These are phyloP conservation scores for Heterotis niloticus DNA, from an alignment of 2,113 vertebrate genomes.

Conservation along the genomic window DNA sequence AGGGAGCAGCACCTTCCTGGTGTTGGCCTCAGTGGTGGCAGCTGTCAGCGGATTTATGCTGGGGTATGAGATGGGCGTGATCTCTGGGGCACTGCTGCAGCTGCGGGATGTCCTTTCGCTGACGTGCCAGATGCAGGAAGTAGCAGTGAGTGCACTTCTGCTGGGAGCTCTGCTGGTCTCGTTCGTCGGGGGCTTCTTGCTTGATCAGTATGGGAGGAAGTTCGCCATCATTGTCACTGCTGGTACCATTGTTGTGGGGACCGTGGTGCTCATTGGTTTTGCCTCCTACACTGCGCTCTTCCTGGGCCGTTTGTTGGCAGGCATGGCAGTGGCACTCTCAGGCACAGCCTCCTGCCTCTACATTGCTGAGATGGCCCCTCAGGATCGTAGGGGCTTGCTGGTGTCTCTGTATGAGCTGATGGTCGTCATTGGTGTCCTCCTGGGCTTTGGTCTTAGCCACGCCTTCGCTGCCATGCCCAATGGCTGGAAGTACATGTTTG, in stretches of 20 bases:
- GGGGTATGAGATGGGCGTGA: constrained; percentile 84
- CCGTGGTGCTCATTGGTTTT: constrained; percentile 48
- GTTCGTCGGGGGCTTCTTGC: constrained; percentile 72
- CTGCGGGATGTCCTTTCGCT: constrained; percentile 73
- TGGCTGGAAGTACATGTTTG: constrained; percentile 91
- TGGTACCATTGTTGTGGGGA: constrained; percentile 70
- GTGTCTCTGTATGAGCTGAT: constrained; percentile 85
- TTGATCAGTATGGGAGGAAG: constrained; percentile 77
- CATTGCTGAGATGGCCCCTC: constrained; percentile 79
- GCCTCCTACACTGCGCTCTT: constrained; percentile 52
- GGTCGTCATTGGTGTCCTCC: constrained; percentile 77
- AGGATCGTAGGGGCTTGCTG: constrained; percentile 73
- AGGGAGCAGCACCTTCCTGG: constrained; percentile 38
- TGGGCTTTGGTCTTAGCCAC: constrained; percentile 80
- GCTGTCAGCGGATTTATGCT: constrained; percentile 81
- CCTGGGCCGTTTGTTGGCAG: constrained; percentile 66
- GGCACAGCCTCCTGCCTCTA: constrained; percentile 95
- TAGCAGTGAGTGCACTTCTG: constrained; percentile 79
- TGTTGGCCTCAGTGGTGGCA: constrained; percentile 68
- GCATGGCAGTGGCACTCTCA: constrained; percentile 82
- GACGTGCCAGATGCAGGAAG: constrained; percentile 77
- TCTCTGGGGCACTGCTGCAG: constrained; percentile 82
- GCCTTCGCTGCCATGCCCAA: constrained; percentile 48
- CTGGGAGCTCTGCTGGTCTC: constrained; percentile 78
- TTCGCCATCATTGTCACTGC: constrained; percentile 74